Conservation (phyloP, 2,797 vertebrate genomes). For the Lacerta viridis region DNA sequence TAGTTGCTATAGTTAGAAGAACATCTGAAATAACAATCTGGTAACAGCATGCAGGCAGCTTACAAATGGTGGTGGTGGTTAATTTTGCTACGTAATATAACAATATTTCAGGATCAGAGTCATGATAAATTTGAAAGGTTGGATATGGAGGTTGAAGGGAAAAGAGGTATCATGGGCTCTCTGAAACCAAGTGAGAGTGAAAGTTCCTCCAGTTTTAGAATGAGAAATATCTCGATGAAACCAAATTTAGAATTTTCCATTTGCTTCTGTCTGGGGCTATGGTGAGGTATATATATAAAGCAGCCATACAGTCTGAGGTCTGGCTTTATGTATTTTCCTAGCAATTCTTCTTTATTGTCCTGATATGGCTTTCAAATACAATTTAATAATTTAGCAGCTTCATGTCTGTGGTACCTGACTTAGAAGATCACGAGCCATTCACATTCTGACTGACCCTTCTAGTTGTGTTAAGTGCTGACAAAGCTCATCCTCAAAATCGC, state of each 20-base stretch:
- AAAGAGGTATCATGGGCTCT: background rate
- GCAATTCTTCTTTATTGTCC: background rate
- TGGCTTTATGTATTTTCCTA: background rate
- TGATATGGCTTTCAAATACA: constrained; percentile 53
- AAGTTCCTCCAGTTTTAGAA: background rate
- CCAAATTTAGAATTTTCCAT: background rate
- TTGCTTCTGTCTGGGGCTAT: background rate
- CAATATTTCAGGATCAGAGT: background rate
- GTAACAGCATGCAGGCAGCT: no score
- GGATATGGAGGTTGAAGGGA: background rate
- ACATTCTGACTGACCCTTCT: constrained; percentile 41
- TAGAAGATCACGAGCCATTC: constrained; percentile 51
- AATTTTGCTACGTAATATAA: no score
- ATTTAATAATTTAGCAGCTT: constrained; percentile 44
- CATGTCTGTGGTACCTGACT: constrained; percentile 41
- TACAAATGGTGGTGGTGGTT: no score
- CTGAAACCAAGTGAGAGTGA: background rate
- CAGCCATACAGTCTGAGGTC: background rate
- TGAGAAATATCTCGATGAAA: background rate
- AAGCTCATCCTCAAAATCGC: constrained; percentile 36
- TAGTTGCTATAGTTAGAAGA: background rate
- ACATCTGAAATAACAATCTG: background rate
- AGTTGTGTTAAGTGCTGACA: constrained; percentile 31
- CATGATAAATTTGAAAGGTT: background rate
- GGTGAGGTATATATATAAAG: background rate